phyloP scores from a whole-genome alignment of 2,888 invertebrate species.

The Oscheius onirici region DNA sequence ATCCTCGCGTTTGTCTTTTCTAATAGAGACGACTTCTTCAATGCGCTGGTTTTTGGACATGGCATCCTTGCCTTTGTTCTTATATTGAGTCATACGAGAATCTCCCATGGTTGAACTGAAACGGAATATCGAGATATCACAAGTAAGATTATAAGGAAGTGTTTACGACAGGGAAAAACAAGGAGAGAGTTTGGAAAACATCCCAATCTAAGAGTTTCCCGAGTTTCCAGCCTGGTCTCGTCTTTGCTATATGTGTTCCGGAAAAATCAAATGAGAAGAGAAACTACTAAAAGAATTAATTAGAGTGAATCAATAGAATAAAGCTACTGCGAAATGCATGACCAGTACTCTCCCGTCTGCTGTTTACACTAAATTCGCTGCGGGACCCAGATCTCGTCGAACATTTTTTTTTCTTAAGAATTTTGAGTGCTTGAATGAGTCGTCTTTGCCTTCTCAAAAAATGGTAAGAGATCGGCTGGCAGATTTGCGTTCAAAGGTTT shows the following conservation, averaged over 20 bases:
- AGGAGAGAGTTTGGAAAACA: no score
- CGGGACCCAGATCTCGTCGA: neutral
- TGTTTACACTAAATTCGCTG: neutral
- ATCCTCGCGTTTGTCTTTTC: conserved; percentile 98
- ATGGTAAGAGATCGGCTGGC: conserved; percentile 24
- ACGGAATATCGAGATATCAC: no score
- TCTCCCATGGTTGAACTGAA: conserved; percentile 29
- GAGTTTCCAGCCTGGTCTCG: no score
- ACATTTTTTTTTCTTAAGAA: neutral
- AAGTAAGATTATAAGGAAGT: no score
- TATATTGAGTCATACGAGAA: conserved; percentile 77
- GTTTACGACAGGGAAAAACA: no score
- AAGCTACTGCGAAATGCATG: conserved; percentile 1
- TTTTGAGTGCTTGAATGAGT: neutral
- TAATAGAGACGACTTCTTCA: conserved; percentile 77
- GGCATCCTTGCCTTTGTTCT: conserved; percentile 99
- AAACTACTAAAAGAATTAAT: neutral
- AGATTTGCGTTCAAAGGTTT: conserved; percentile 1
- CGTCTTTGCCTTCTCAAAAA: neutral
- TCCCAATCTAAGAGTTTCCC: no score
- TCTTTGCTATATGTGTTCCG: neutral
- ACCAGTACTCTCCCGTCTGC: neutral
- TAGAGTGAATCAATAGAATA: conserved; percentile 5
- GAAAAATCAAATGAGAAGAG: neutral
- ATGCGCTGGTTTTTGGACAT: conserved; percentile 77